Conservation (phyloP, 2,797 vertebrate species). For the Pelochelys cantorii region DNA sequence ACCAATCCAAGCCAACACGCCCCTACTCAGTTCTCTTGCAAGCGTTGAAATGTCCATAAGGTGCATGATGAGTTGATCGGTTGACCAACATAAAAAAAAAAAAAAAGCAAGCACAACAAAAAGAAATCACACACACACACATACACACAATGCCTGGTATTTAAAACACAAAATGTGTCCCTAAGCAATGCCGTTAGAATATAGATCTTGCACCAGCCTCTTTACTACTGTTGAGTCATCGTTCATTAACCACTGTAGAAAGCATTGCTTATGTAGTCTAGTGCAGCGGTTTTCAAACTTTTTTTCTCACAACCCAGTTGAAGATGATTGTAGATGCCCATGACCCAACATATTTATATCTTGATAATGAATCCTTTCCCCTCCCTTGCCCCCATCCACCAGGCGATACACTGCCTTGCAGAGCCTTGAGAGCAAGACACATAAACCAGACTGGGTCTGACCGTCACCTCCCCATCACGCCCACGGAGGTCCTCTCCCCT, state of each 20-base stretch:
- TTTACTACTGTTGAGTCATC: slow-evolving; percentile 39
- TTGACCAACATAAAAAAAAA: slow-evolving; percentile 60
- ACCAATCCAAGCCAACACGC: slow-evolving; percentile 49
- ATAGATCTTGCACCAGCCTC: slow-evolving; percentile 24
- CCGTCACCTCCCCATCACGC: background rate
- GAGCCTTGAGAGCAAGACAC: slow-evolving; percentile 9
- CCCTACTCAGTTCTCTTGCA: slow-evolving; percentile 44
- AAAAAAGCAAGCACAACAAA: slow-evolving; percentile 51
- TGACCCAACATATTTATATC: no score
- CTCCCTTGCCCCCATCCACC: background rate
- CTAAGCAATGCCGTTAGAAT: slow-evolving; percentile 19
- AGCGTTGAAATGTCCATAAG: slow-evolving; percentile 58
- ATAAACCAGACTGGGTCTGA: background rate
- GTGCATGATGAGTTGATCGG: slow-evolving; percentile 58
- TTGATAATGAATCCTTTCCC: background rate
- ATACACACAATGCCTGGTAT: background rate
- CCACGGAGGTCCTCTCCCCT: background rate
- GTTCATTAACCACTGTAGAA: slow-evolving; percentile 14
- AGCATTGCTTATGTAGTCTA: slow-evolving; percentile 2
- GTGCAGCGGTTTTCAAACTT: background rate
- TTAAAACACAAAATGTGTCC: slow-evolving; percentile 62
- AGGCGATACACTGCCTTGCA: rapidly evolving
- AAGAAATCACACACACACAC: background rate
- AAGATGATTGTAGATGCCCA: no score
- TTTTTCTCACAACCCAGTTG: no score